Base-by-base conservation (phyloP, 2,797 vertebrate species). In the Glyptemys insculpta region DNA sequence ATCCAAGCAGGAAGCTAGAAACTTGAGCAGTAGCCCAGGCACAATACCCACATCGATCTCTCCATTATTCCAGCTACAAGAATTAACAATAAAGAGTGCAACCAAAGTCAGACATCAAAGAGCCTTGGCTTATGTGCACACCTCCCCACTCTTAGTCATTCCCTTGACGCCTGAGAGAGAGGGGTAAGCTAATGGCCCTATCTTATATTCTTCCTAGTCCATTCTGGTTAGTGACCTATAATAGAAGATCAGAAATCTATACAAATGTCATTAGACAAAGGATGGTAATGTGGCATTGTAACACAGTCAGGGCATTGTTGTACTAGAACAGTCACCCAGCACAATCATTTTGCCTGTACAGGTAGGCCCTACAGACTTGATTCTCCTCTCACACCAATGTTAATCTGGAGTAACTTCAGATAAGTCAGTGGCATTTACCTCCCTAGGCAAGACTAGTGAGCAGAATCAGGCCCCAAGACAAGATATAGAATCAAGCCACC, bases 161-260 rank as follows among this genome's bases (percentile, higher is more conserved):
- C 44, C n/a, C 18, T 78, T 2, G 90, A 82, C 59, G 93, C 80
- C 81, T 76, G 65, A 95, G 81, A 86, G 3, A 91, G 79, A 91
- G n/a, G 21, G 87, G 94, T 62, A 44, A 88, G 49, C 88, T 92
- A 93, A 92, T 52, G 68, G 85, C 88, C 83, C 89, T 91, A 85
- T 59, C 50, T 52, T 52, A 95, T 96, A 94, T 93, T 86, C 95
- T 94, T 97, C 93, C 91, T 47, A 47, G 92, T 79, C 95, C 81
- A 10, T 83, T 91, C 79, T 83, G 85, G 92, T 90, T 86, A 94
- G 59, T 72, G 85, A 56, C 85, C 95, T 86, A 95, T 0, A 91
- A 85, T 25, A 81, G 91, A 87, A 88, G 90, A 79, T 76, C 92
- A 68, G 52, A 92, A 93, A 95, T 95, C 93, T 88, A 90, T 96